Percentiles rank a stretch among this genome's conserved stretches.
Evolutionary conservation across 1,140 invertebrate species (phyloP).

Genomic region (Amyelois transitella): DNA sequence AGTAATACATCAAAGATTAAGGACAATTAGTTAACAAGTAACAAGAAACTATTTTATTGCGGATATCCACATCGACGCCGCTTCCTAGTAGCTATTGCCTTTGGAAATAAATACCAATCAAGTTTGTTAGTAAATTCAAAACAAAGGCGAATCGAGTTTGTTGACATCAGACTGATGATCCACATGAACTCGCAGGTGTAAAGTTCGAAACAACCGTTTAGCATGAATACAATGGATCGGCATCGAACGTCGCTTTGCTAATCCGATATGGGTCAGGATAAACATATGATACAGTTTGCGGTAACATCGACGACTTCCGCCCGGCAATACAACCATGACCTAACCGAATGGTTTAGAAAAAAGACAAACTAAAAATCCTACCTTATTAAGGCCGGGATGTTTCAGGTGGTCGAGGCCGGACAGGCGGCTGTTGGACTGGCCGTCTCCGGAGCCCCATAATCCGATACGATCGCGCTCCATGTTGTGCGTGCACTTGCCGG

Average conservation of each 20-base stretch:
- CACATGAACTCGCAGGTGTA: constrained; percentile 30
- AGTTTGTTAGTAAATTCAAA: background rate
- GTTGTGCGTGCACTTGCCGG: constrained; percentile 39
- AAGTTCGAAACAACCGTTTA: constrained; percentile 37
- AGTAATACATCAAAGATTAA: no score
- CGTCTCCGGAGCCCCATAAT: constrained; percentile 76
- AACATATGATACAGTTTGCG: constrained; percentile 15
- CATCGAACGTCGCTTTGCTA: background rate
- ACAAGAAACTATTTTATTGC: no score
- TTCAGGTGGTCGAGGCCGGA: constrained; percentile 84
- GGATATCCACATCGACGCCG: no score
- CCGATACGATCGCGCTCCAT: constrained; percentile 80
- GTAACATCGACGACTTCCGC: constrained; percentile 32
- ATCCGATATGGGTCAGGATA: constrained; percentile 3
- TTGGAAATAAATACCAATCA: background rate
- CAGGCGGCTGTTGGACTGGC: constrained; percentile 59
- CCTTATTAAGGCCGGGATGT: constrained; percentile 87
- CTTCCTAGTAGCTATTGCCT: no score
- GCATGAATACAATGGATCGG: constrained; percentile 14
- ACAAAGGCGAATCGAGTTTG: constrained; percentile 24
- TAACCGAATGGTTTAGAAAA: constrained; percentile 32
- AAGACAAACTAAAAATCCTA: constrained; percentile 39
- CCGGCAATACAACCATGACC: constrained; percentile 41
- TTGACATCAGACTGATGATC: constrained; percentile 23
- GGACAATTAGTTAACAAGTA: no score